Base-by-base conservation (phyloP, 1,140 invertebrate genomes). In the Chlorops oryzae region DNA sequence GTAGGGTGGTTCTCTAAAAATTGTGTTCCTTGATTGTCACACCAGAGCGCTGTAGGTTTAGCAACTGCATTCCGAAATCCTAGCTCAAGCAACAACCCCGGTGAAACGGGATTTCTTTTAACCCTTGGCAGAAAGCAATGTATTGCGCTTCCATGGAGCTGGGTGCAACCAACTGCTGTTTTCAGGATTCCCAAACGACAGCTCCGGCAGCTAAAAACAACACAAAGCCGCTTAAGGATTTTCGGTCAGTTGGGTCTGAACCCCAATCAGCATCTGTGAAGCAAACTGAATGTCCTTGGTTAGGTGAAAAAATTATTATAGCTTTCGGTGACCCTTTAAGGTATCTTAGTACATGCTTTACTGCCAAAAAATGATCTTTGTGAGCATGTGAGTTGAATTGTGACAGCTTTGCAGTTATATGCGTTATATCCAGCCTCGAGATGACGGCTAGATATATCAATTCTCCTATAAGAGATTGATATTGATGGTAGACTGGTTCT, bases 251-350 rank as follows among this genome's bases (percentile, higher is more conserved):
- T 43, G 3, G 41, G 15, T 65, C 56, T 27, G 59, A 59, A 17
- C 58, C 66, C 63, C 62, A 72, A 74, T 51, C 55, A 7, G 45
- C 25, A 48, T 52, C 51, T 34, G 18, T 17, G 13, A 35, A 52
- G 22, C 51, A 41, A 9, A 34, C 5, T 20, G 44, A 42, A 13
- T 6, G 10, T 34, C 35, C 3, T 18, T 27, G 9, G 32, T 23
- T 47, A 6, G 22, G 5, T 13, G 6, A 9, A 42, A 34, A 47
- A 21, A 20, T 42, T 5, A 52, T 13, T 17, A 21, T 52, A 35
- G 23, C n/a, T 18, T 41, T 32, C 13, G 25, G 5, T 4, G 39
- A 47, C 6, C 13, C 5, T 28, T 49, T 42, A 3, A 54, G 22
- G 24, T 54, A 54, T 22, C 43, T 39, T 13, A 55, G 40, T 20